Evolutionary conservation across 2,888 invertebrate genomes (phyloP).

Genomic region (Polia nebulosa): DNA sequence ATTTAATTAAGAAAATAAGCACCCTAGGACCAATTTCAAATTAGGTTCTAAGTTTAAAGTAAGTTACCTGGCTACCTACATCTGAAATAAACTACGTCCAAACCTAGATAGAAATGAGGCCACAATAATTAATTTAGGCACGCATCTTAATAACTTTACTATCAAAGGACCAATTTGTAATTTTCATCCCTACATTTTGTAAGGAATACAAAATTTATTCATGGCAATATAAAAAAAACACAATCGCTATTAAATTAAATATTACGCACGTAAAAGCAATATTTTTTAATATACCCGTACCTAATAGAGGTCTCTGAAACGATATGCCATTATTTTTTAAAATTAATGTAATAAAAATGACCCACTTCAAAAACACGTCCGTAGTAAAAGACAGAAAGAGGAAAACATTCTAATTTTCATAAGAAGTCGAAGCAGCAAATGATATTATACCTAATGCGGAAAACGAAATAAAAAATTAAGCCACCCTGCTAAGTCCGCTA

Average conservation of each 20-base stretch:
- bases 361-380: not conserved
- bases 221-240: not conserved
- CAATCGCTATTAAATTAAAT: not conserved
- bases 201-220: no score
- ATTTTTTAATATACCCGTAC: not conserved
- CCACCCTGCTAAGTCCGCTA: slow-evolving; percentile 30
- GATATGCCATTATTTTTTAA: not conserved
- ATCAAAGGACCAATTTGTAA: slow-evolving; percentile 18
- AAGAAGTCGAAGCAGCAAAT: slow-evolving; percentile 1
- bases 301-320: not conserved
- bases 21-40: slow-evolving; percentile 9
- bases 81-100: not conserved
- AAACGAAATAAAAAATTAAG: slow-evolving; percentile 27
- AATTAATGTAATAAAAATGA: not conserved
- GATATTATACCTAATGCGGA: slow-evolving; percentile 7
- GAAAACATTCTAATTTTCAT: not conserved
- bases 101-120: not conserved
- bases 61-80: not conserved
- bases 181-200: not conserved
- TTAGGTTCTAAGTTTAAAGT: not conserved
- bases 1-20: slow-evolving; percentile 2
- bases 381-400: not conserved
- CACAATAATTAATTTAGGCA: slow-evolving; percentile 6
- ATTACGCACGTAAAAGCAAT: slow-evolving; percentile 7
- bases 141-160: not conserved